Conservation (phyloP, 2,888 invertebrate genomes). For the Drosophila prostipennis region DNA sequence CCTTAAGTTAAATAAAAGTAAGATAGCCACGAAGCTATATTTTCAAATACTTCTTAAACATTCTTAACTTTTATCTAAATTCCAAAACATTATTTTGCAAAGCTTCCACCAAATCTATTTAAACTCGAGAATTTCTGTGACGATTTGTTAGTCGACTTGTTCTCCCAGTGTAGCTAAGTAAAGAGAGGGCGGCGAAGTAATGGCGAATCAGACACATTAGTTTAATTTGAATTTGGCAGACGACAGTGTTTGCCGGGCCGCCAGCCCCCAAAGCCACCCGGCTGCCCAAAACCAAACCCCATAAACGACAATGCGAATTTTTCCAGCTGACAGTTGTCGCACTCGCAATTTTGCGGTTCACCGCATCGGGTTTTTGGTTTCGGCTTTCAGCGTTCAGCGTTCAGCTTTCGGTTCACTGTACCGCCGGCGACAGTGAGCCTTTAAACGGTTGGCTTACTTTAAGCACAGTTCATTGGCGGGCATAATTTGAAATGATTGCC, state of each 20-base stretch:
- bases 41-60: no score
- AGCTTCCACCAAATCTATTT: no score
- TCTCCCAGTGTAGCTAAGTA: conserved; percentile 1
- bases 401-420: conserved; percentile 23
- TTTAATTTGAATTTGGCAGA: conserved; percentile 74
- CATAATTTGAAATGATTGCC: conserved; percentile 74
- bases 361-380: conserved; percentile 59
- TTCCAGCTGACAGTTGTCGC: conserved; percentile 68
- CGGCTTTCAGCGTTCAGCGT: conserved; percentile 24
- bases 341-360: conserved; percentile 74
- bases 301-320: conserved; percentile 42
- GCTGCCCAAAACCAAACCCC: not conserved
- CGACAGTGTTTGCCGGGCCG: conserved; percentile 33
- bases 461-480: conserved; percentile 46
- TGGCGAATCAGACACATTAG: conserved; percentile 61
- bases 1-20: no score
- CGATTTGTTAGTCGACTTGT: not conserved
- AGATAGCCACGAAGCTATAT: no score
- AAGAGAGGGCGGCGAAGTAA: not conserved
- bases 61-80: no score
- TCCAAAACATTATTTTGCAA: no score
- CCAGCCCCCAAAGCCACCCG: conserved; percentile 22
- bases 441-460: conserved; percentile 51
- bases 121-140: no score
- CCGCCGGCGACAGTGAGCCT: conserved; percentile 17